A percentile compares a stretch with the other conserved stretches of the same genome.
These are phyloP conservation scores for Prunella fulvescens DNA, from an alignment of 2,113 vertebrate species.

Conservation along the genomic window DNA sequence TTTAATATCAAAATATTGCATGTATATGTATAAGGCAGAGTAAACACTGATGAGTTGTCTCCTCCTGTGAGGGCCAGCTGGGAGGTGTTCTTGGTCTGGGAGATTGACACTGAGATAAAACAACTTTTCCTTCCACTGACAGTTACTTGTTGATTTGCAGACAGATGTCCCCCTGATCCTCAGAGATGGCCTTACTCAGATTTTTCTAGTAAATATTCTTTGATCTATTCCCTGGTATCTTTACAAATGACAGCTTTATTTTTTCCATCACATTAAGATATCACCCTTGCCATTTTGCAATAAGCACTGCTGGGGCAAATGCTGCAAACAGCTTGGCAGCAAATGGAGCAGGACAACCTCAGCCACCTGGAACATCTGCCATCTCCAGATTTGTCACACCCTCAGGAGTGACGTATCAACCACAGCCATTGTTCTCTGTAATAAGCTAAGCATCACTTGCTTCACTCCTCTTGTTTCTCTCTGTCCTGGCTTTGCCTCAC, in stretches of 20 bases:
- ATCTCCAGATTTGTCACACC: neutral
- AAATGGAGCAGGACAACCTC: slow-evolving; percentile 29
- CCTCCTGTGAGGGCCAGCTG: neutral
- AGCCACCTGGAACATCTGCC: slow-evolving; percentile 28
- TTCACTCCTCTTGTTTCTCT: neutral
- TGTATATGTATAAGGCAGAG: neutral
- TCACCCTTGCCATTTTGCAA: neutral
- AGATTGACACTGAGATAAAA: neutral
- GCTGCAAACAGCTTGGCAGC: slow-evolving; percentile 21
- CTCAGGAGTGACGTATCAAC: neutral
- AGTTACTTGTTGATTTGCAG: neutral
- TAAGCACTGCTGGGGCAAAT: neutral
- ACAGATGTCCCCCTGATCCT: slow-evolving; percentile 28
- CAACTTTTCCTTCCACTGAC: neutral
- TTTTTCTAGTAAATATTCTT: neutral
- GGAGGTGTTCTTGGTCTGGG: neutral
- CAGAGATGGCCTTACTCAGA: neutral
- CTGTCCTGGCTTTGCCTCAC: neutral
- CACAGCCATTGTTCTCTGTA: neutral
- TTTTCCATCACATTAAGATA: slow-evolving; percentile 17
- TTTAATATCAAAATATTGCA: neutral
- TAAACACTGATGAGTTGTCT: neutral
- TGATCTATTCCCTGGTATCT: neutral
- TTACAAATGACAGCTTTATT: slow-evolving; percentile 25
- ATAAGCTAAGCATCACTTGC: neutral